These are phyloP conservation scores for Rhimphoctona megacephalus DNA, from an alignment of 2,888 invertebrate genomes.

Conservation along the genomic window DNA sequence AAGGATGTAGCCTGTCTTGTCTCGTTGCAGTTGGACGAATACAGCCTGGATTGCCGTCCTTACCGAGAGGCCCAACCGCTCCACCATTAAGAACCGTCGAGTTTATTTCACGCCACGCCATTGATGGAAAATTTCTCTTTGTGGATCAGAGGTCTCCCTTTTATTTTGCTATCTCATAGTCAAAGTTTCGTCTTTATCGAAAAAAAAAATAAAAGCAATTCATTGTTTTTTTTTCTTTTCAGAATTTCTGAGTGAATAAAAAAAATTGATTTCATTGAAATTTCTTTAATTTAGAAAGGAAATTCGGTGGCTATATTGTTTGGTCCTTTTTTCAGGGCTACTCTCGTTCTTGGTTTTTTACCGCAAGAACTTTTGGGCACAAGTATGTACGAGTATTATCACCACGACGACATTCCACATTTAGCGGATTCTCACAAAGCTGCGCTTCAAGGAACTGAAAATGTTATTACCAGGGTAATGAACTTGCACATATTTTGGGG, in stretches of 20 bases:
- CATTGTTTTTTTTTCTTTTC: not conserved
- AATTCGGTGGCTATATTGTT: not conserved
- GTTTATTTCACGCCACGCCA: constrained; percentile 93
- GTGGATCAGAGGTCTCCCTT: constrained; percentile 93
- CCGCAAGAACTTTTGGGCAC: constrained; percentile 97
- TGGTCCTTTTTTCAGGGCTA: constrained; percentile 88
- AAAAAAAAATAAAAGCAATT: too few species aligned
- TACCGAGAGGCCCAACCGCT: constrained; percentile 77
- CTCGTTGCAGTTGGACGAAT: constrained; percentile 94
- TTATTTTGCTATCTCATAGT: not conserved
- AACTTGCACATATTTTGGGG: not conserved
- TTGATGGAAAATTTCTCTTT: constrained; percentile 96
- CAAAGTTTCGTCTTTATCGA: too few species aligned
- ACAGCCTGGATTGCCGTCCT: constrained; percentile 85
- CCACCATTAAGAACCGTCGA: constrained; percentile 88
- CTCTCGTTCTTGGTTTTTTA: constrained; percentile 94
- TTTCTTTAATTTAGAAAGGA: not conserved
- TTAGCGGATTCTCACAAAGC: constrained; percentile 94
- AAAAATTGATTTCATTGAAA: not conserved
- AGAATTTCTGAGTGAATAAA: too few species aligned
- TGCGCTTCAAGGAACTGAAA: constrained; percentile 89
- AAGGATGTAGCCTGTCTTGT: constrained; percentile 92
- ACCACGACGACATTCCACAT: constrained; percentile 91
- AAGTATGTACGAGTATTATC: constrained; percentile 96
- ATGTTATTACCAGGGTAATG: constrained; percentile 87